Evolutionary conservation across 1,140 invertebrate genomes (phyloP), one percentile per base, ranked within the genome.

Genomic region (Ridgeia piscesae): DNA sequence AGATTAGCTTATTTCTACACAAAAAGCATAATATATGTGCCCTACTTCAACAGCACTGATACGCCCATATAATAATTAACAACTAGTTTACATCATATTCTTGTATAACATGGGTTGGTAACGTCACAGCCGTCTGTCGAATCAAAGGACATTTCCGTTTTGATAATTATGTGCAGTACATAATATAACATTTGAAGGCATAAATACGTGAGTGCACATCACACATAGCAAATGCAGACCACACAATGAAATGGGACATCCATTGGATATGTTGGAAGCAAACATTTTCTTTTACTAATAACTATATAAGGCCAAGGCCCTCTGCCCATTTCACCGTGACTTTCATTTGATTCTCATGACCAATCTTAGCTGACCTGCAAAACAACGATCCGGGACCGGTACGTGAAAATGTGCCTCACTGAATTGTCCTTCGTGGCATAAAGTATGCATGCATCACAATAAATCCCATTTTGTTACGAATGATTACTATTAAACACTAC

Each of bases 41-140:
- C 58, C 58, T 77, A 31, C 2, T 77, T 21, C 27, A 77, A 77
- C 58, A 27, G 58, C 58, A 77, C 58, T 77, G 58, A 77, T 77
- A 77, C 58, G 58, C 58, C 58, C 58, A 77, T 77, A 77, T 77
- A 77, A 77, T 77, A 77, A 77, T 77, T 77, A 77, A 77, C 58
- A 77, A 77, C 58, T 77, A 77, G 58, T 77, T 77, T 77, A 77
- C 58, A 77, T 77, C 58, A 77, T 21, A 17, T 77, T 77, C 58
- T 8, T 77, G 58, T 77, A 77, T 77, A 77, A 77, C 58, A 31
- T 21, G 58, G 14, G 58, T 77, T 42, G 42, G 42, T 77, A 77
- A 21, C 17, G 14, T 31, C 27, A 77, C 58, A 14, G 58, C 58
- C 58, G 0, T 77, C 58, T 21, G 0, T 77, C 58, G 2, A 77